Evolutionary conservation across 2,888 invertebrate species (phyloP).

Genomic region (Xestia xanthographa): DNA sequence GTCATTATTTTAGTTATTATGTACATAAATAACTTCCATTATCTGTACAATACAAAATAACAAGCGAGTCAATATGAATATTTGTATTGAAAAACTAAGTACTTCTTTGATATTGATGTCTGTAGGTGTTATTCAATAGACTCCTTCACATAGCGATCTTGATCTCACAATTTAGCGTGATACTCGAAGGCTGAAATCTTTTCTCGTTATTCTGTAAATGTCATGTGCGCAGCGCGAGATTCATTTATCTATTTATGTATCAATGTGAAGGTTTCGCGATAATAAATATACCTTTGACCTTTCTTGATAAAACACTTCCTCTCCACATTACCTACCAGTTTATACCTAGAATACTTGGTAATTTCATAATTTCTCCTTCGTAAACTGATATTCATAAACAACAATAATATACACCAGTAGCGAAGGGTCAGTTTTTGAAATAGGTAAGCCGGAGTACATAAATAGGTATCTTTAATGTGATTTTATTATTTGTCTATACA

Average conservation of each 20-base stretch:
- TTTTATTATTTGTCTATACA: no score
- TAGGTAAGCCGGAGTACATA: no score
- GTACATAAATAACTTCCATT: slow-evolving; percentile 37
- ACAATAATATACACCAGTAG: not conserved
- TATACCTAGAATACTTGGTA: slow-evolving; percentile 4
- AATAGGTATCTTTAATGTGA: no score
- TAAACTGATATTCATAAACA: slow-evolving; percentile 26
- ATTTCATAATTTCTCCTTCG: slow-evolving; percentile 9
- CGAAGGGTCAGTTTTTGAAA: no score
- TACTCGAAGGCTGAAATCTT: slow-evolving; percentile 15
- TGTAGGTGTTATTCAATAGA: slow-evolving; percentile 16
- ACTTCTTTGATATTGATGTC: slow-evolving; percentile 22
- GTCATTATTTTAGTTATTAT: slow-evolving; percentile 45
- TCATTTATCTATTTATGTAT: slow-evolving; percentile 16
- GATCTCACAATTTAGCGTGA: slow-evolving; percentile 17
- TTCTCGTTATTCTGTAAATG: slow-evolving; percentile 26
- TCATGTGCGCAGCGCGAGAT: not conserved
- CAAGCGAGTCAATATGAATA: slow-evolving; percentile 26
- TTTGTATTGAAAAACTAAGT: slow-evolving; percentile 39
- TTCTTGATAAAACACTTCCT: slow-evolving; percentile 31
- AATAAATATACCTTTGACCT: slow-evolving; percentile 45
- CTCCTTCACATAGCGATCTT: slow-evolving; percentile 16
- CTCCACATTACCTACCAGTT: slow-evolving; percentile 17
- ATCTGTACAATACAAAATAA: slow-evolving; percentile 38
- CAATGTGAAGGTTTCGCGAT: slow-evolving; percentile 39